Base-by-base conservation (phyloP, 2,797 vertebrate genomes). In the Typhlichthys subterraneus region DNA sequence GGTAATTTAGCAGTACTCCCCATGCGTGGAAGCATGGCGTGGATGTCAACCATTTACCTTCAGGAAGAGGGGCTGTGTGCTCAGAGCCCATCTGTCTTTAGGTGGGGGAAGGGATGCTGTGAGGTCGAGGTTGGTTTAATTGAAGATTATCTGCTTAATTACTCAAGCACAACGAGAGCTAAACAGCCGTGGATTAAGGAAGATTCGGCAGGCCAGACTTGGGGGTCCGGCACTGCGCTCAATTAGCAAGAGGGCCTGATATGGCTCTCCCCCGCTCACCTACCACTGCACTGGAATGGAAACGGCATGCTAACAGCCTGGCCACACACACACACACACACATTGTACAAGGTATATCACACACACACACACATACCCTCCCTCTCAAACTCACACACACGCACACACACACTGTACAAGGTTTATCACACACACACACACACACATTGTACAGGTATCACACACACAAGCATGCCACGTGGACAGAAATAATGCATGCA, bases 71-170 rank as follows among this genome's bases (percentile, higher is more conserved):
- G 70, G 70, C 72, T 17, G 61, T 59, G 60, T 65, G 76, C 76
- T 75, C 73, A 29, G 73, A 58, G 77, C 75, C 85, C 82, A 84
- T 87, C 85, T 87, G 88, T 89, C 84, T 88, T 66, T 13, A 60
- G 68, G 73, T 80, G 81, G 77, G 76, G 79, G 70, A 53, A 66
- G 63, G 60, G 74, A 23, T 23, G 75, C 75, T 80, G 84, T 54
- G 70, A 80, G 87, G 88, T 88, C 77, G 78, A 74, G 86, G 77
- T 88, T 38, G 61, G 86, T 90, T 90, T 92, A 92, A 92, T 91
- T 91, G 89, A 91, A 90, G 89, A 92, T 92, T 92, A 92, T 90
- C 89, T 91, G 87, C 91, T 92, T 92, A 92, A 91, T 91, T 92
- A 92, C 88, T 91, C 87, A 88, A 91, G 88, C 89, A 85, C 80